These are phyloP conservation scores for Apantesis nais DNA, from an alignment of 2,888 invertebrate species.

Conservation along the genomic window DNA sequence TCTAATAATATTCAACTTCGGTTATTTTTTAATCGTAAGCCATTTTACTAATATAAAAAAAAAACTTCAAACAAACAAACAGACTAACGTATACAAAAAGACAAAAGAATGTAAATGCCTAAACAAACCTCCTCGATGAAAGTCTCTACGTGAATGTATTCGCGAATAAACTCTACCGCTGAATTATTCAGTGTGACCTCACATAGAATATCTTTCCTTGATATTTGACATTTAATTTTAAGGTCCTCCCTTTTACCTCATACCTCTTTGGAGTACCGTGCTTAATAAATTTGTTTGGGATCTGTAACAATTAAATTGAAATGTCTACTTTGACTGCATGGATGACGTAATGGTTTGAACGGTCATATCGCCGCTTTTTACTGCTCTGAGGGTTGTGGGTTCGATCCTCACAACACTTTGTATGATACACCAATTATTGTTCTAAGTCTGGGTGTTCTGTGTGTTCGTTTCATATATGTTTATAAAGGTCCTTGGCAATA, in stretches of 20 bases:
- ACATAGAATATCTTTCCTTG: conserved; percentile 23
- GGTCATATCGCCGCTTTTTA: too few species aligned
- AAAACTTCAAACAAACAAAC: conserved; percentile 13
- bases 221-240: conserved; percentile 45
- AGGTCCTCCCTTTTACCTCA: conserved; percentile 13
- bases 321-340: too few species aligned
- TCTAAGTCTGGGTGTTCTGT: too few species aligned
- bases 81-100: conserved; percentile 6
- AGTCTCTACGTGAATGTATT: conserved; percentile 56
- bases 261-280: not conserved
- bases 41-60: not conserved
- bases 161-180: conserved; percentile 51
- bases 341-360: too few species aligned
- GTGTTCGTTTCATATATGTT: too few species aligned
- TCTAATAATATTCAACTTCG: too few species aligned
- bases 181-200: conserved; percentile 39
- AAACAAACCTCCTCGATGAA: conserved; percentile 41
- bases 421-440: too few species aligned
- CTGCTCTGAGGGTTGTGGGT: too few species aligned
- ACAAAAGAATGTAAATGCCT: conserved; percentile 32
- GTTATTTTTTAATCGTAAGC: too few species aligned
- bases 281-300: conserved; percentile 3
- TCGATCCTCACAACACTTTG: too few species aligned
- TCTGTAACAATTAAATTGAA: not conserved
- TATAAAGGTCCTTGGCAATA: too few species aligned